Percentiles rank a stretch among this genome's conserved stretches.
These are phyloP conservation scores for Theodoxus fluviatilis DNA, from an alignment of 2,888 invertebrate species.

Conservation along the genomic window DNA sequence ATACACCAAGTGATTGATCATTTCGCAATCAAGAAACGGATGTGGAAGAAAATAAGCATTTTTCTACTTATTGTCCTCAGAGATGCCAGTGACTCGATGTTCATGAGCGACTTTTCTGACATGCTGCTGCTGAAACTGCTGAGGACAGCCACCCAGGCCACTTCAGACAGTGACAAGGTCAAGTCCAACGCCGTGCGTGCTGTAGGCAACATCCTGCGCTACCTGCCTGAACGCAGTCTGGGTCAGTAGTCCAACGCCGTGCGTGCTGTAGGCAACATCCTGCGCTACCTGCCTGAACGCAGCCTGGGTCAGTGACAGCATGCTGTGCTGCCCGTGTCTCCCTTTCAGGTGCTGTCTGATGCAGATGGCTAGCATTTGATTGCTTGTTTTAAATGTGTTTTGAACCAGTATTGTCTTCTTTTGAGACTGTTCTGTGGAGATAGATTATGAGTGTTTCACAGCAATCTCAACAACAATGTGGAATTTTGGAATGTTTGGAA, in stretches of 20 bases:
- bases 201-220: constrained; percentile 79
- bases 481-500: no score
- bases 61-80: constrained; percentile 36
- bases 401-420: background rate
- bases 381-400: background rate
- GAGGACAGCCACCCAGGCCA: constrained; percentile 73
- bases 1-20: background rate
- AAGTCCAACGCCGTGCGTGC: constrained; percentile 82
- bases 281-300: constrained; percentile 10
- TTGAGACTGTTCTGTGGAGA: background rate
- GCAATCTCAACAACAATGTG: no score
- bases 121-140: constrained; percentile 76
- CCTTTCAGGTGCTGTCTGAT: background rate
- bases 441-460: background rate
- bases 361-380: background rate
- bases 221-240: constrained; percentile 67
- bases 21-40: no score
- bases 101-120: constrained; percentile 74
- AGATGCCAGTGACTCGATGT: constrained; percentile 47
- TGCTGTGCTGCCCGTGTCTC: background rate
- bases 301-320: background rate
- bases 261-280: background rate
- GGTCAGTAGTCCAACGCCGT: constrained; percentile 37
- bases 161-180: constrained; percentile 81
- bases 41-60: constrained; percentile 6